Conservation (phyloP, 2,113 vertebrate genomes). For the Saiga tatarica region DNA sequence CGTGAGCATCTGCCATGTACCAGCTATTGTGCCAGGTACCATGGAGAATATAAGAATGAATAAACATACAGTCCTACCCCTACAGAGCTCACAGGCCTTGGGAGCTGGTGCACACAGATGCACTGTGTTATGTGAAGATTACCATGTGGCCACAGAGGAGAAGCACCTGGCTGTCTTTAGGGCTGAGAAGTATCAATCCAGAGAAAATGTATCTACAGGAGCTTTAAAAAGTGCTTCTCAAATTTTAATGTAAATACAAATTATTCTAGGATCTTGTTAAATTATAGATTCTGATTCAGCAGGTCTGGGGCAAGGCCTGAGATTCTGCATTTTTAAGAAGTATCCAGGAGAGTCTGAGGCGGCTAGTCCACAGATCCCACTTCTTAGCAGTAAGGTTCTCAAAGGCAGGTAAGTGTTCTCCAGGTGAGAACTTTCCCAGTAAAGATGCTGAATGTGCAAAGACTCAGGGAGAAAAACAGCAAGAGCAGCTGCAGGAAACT, state of each 20-base stretch:
- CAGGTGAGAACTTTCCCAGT: background rate
- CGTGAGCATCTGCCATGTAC: background rate
- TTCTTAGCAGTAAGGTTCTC: background rate
- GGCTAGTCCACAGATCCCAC: background rate
- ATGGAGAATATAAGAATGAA: background rate
- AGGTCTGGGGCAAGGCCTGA: background rate
- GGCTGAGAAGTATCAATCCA: background rate
- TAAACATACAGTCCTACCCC: background rate
- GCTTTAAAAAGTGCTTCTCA: background rate
- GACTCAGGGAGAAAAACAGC: background rate
- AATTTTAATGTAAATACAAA: background rate
- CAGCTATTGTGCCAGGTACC: background rate
- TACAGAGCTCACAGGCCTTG: fast-evolving
- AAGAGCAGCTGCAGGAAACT: background rate
- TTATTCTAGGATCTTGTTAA: background rate
- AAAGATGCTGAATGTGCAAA: background rate
- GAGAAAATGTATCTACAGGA: background rate
- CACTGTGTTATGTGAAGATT: background rate
- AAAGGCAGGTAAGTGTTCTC: background rate
- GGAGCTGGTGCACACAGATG: background rate
- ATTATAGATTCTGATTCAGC: background rate
- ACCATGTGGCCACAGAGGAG: background rate
- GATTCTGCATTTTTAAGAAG: background rate
- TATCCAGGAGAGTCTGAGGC: background rate
- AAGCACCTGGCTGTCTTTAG: background rate